Evolutionary conservation across 2,113 vertebrate genomes (phyloP), one percentile per base, ranked within the genome.

Genomic region (Gobio gobio): DNA sequence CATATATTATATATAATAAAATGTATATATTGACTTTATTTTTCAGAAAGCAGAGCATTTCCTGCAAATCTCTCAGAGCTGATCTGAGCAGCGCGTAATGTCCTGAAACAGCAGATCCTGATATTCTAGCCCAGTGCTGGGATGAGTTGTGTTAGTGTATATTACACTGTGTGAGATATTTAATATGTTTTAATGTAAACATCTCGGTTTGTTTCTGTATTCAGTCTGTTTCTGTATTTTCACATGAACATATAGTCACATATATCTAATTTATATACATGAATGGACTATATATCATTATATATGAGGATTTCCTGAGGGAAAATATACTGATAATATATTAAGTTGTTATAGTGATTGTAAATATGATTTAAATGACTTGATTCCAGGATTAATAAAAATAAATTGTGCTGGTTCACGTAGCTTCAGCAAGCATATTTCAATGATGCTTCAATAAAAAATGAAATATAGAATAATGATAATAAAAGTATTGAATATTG

Each of bases 121-220:
- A 56, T 74, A 89, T 94, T 95, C 92, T 92, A 93, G 93, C 14
- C 3, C 22, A 10, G 9, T 2, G 79, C 92, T 94, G 95, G 94
- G 87, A 93, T 85, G 89, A 91, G 89, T 84, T 80, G 82, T 82
- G 86, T 91, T 95, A 89, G 95, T 95, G 95, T 95, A 95, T 93
- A 94, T 95, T 95, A 95, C 95, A 95, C 95, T 94, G 94, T 87
- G 64, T 86, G 36, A 82, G 33, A 86, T 61, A 13, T 84, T 90
- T 75, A 49, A 26, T 56, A 56, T 93, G 88, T 93, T 93, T 84
- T 91, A 88, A 82, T 90, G 90, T 94, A 91, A 94, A 94, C 90
- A 89, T 89, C 90, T 84, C 26, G 63, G 81, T 91, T 90, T 89
- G 83, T 92, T 92, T 76, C 76, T 86, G 59, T 90, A 84, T 81